phyloP scores from a whole-genome alignment of 2,888 invertebrate species.

The Sialis fuliginosa region DNA sequence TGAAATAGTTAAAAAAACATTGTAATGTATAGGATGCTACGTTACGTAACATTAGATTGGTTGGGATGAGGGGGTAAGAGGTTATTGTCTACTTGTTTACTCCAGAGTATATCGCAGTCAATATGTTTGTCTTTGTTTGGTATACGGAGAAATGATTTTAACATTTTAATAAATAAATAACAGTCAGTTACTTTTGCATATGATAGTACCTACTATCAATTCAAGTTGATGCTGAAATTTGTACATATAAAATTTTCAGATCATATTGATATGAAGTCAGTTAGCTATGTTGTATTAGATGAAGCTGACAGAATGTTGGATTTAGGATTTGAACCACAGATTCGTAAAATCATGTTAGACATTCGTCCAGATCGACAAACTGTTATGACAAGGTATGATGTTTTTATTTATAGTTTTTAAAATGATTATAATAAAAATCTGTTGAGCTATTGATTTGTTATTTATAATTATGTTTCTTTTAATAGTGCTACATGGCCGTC shows the following conservation, averaged over 20 bases:
- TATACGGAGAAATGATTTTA: too few relatives aligned
- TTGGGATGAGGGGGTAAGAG: too few relatives aligned
- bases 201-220: too few relatives aligned
- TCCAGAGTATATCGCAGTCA: too few relatives aligned
- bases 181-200: not conserved
- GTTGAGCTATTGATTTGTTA: not conserved
- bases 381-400: slow-evolving; percentile 69
- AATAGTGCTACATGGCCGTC: slow-evolving; percentile 82
- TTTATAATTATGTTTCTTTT: not conserved
- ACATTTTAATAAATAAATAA: too few relatives aligned
- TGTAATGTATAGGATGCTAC: too few relatives aligned
- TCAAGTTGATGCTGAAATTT: too few relatives aligned
- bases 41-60: too few relatives aligned
- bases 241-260: slow-evolving; percentile 16
- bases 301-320: slow-evolving; percentile 83
- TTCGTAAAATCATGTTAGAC: slow-evolving; percentile 61
- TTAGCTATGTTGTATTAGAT: slow-evolving; percentile 82
- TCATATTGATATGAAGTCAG: slow-evolving; percentile 53
- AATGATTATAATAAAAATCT: not conserved
- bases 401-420: not conserved
- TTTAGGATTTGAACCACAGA: slow-evolving; percentile 79
- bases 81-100: too few relatives aligned
- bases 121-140: too few relatives aligned
- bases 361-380: slow-evolving; percentile 81
- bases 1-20: too few relatives aligned